phyloP scores from a whole-genome alignment of 1,140 invertebrate genomes.

The Pseudomyrmex cubaensis region DNA sequence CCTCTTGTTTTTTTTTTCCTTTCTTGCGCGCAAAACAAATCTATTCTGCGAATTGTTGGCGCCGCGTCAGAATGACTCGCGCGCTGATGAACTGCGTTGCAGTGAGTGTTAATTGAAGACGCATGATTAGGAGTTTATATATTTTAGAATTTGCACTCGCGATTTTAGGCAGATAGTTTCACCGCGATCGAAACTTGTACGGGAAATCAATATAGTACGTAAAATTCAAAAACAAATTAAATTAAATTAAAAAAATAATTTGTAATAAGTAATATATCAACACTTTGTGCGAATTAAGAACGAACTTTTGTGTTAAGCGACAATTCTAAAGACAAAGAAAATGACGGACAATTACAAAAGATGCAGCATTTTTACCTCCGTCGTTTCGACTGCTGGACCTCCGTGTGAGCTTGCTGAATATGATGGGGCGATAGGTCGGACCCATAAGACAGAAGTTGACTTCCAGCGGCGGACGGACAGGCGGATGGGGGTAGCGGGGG shows the following conservation, averaged over 20 bases:
- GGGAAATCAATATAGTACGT: no score
- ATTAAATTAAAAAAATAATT: no score
- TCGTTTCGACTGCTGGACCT: slow-evolving; percentile 85
- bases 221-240: no score
- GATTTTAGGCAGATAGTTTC: slow-evolving; percentile 46
- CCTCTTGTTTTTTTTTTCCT: neutral
- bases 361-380: slow-evolving; percentile 80
- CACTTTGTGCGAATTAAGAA: neutral
- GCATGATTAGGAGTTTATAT: slow-evolving; percentile 39
- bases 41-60: slow-evolving; percentile 53
- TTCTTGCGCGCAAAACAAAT: neutral
- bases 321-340: neutral
- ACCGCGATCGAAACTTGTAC: slow-evolving; percentile 27
- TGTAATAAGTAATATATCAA: no score
- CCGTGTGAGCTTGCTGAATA: slow-evolving; percentile 82
- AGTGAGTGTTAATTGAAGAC: slow-evolving; percentile 42
- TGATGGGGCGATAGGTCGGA: slow-evolving; percentile 81
- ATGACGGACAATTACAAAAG: neutral
- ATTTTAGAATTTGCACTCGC: slow-evolving; percentile 17
- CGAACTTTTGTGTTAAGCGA: neutral
- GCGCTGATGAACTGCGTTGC: slow-evolving; percentile 61
- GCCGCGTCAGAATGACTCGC: slow-evolving; percentile 54
- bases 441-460: slow-evolving; percentile 83
- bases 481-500: slow-evolving; percentile 79
- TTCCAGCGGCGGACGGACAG: slow-evolving; percentile 75